Evolutionary conservation across 2,797 vertebrate species (phyloP).

Genomic region (Pachyuromys duprasi): DNA sequence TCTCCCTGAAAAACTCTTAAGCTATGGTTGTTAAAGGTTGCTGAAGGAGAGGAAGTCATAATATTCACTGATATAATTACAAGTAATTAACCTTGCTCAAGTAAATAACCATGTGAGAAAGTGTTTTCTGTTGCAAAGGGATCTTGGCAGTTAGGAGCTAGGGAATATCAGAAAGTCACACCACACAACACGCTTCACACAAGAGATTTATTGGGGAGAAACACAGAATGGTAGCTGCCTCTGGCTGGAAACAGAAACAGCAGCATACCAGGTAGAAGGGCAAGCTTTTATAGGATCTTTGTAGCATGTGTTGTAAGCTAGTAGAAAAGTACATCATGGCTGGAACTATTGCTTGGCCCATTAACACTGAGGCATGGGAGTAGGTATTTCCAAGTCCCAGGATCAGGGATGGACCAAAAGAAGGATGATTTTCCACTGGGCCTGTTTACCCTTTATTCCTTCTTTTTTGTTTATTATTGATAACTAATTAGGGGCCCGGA

Average conservation of each 20-base stretch:
- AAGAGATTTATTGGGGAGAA: not conserved
- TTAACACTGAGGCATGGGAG: not conserved
- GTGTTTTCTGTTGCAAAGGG: not conserved
- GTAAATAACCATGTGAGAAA: not conserved
- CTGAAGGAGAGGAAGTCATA: not conserved
- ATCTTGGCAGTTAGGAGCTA: not conserved
- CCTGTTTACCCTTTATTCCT: not conserved
- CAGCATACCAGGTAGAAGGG: not conserved
- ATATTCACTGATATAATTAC: not conserved
- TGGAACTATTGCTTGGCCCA: not conserved
- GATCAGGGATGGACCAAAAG: not conserved
- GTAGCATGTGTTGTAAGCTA: not conserved
- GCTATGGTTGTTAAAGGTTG: not conserved
- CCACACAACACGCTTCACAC: not conserved
- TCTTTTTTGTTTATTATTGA: not conserved
- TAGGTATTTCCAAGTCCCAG: not conserved
- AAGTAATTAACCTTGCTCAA: not conserved
- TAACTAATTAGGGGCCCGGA: not conserved
- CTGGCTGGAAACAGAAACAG: not conserved
- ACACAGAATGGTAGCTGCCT: not conserved
- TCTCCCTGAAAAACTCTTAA: not conserved
- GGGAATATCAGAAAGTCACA: not conserved
- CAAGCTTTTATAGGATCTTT: not conserved
- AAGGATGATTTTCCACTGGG: not conserved
- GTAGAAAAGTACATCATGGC: not conserved